Evolutionary conservation across 2,888 invertebrate genomes (phyloP), one percentile per base, ranked within the genome.

Genomic region (Drosophila picticornis): DNA sequence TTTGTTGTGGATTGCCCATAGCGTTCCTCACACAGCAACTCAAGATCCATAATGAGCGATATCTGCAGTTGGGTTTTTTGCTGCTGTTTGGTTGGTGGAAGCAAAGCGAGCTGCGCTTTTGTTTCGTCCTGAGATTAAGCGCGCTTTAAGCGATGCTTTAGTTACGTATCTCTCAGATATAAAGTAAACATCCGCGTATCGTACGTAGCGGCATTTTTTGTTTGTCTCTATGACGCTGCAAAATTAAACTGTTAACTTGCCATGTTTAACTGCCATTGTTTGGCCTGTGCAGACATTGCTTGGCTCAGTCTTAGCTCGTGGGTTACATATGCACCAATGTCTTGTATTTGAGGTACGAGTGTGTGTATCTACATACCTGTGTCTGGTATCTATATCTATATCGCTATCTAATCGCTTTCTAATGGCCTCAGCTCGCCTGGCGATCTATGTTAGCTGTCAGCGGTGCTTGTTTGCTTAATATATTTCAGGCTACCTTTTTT

Each of bases 221-320:
- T 66, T 63, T 71, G 77, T 80, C 77, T 89, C 71, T 59, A 73
- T 71, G 72, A 68, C 72, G 70, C 76, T 76, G 76, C 67, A 77
- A 88, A 88, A 88, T 88, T 88, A 88, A 88, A 90, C 88, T 88
- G 88, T 88, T 88, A 88, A 89, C 90, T 90, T 91, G 87, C 90
- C 86, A 90, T 90, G 91, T 90, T 91, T 83, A 91, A 91, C 86
- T 89, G 91, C 86, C 91, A 91, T 91, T 90, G 84, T 89, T 89
- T 73, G 73, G 80, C 83, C 48, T 59, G 79, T 70, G 61, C 63
- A 72, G 71, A 84, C 80, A 81, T 81, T 87, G 78, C 84, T 75
- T 58, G 72, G 62, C 66, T 74, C 55, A 50, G 78, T 64, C 64
- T 68, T 72, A 73, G 84, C 84, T 83, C 82, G 83, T 80, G 86